Evolutionary conservation across 2,888 invertebrate species (phyloP).

Genomic region (Ophioninae sp.): DNA sequence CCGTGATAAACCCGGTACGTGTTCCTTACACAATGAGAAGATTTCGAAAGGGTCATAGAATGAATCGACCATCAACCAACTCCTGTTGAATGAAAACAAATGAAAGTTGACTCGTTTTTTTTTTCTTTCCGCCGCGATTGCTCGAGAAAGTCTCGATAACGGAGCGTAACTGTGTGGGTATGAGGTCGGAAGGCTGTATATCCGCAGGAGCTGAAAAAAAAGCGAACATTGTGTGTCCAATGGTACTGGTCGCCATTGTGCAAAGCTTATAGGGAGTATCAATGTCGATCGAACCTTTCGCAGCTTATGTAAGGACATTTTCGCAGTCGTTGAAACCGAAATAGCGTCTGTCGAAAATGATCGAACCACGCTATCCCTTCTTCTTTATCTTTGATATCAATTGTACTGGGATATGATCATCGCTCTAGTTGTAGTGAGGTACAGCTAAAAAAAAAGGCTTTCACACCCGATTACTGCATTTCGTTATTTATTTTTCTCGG

Average conservation of each 20-base stretch:
- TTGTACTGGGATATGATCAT: constrained; percentile 38
- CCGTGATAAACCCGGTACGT: not conserved
- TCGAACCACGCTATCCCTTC: not conserved
- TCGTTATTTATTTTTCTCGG: constrained; percentile 2
- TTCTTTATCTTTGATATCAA: not conserved
- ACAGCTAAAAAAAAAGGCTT: constrained; percentile 15
- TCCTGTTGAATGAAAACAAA: too few relatives aligned
- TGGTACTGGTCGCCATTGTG: not conserved
- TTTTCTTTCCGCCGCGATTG: too few relatives aligned
- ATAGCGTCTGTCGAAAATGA: constrained; percentile 9
- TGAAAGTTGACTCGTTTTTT: too few relatives aligned
- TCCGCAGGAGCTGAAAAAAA: not conserved
- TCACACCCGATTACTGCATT: constrained; percentile 21
- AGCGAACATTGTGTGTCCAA: constrained; percentile 4
- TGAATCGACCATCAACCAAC: too few relatives aligned
- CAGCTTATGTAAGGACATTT: constrained; percentile 11
- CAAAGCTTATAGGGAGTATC: not conserved
- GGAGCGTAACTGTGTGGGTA: too few relatives aligned
- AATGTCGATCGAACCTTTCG: not conserved
- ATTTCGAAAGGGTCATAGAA: constrained; percentile 1
- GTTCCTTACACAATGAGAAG: constrained; percentile 1
- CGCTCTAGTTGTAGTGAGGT: constrained; percentile 24
- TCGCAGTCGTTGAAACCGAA: not conserved
- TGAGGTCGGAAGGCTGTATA: too few relatives aligned
- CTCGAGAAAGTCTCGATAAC: not conserved